These are phyloP conservation scores for Trematocara stigmaticum DNA, from an alignment of 2,113 vertebrate genomes.

Conservation along the genomic window DNA sequence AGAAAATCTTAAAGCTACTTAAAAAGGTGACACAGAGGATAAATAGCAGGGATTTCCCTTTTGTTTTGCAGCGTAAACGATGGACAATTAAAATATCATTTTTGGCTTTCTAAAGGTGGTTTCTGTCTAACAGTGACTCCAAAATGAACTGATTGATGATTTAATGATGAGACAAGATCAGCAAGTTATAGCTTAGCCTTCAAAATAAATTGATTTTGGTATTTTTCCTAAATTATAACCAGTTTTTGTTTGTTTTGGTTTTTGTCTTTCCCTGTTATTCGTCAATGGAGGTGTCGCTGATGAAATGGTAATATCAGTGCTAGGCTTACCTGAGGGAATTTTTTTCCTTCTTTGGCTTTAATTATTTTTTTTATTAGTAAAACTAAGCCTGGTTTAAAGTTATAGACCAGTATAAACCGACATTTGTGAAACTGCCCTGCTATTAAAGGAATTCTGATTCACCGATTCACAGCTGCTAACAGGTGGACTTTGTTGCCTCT, in stretches of 20 bases:
- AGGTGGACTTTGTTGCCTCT: not conserved
- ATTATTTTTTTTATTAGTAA: fast-evolving
- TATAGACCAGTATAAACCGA: fast-evolving
- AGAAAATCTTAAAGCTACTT: not conserved
- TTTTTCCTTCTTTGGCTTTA: not conserved
- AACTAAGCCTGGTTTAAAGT: not conserved
- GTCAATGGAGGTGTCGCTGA: fast-evolving
- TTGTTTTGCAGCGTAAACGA: fast-evolving
- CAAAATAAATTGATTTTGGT: not conserved
- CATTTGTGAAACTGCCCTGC: not conserved
- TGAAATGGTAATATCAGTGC: not conserved
- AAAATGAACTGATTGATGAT: not conserved
- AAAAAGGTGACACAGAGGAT: not conserved
- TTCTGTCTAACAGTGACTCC: not conserved
- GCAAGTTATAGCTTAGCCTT: not conserved
- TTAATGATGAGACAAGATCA: not conserved
- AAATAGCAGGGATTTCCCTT: not conserved
- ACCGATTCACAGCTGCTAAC: not conserved
- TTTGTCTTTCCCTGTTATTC: not conserved
- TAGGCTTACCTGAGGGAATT: not conserved
- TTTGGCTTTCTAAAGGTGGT: not conserved
- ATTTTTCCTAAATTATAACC: not conserved
- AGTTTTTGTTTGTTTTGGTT: not conserved
- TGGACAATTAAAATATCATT: fast-evolving
- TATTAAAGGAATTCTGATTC: not conserved